Evolutionary conservation across 2,797 vertebrate species (phyloP), one percentile per base, ranked within the genome.

Genomic region (Oreochromis mossambicus): DNA sequence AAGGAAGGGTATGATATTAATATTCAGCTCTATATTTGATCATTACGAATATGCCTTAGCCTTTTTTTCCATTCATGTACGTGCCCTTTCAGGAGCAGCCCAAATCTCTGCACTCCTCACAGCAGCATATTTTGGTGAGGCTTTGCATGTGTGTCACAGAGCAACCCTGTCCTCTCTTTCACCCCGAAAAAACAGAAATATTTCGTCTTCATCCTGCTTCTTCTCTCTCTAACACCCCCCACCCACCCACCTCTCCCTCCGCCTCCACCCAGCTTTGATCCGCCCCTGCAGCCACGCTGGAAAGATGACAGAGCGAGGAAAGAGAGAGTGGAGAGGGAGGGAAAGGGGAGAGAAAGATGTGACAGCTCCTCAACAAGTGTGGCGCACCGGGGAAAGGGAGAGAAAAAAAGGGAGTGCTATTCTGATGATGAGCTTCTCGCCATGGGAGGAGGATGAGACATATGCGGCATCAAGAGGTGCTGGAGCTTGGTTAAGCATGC

Each of bases 291-390:
- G 95, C 93, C 94, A 90, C 81, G 80, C 89, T 93, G 92, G 91
- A 94, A 89, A 95, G 92, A 94, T 94, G 94, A 95, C 93, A 94
- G 93, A 91, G 90, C 15, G 83, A 66, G 82, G 89, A 63, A 82
- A 88, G 89, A 86, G 86, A 78, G 89, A 85, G 82, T 2, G 58
- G 80, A 56, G 87, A 78, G 68, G 55, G 63, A 77, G 77, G 63
- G 58, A 70, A 58, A 66, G 78, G 66, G 81, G 81, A 88, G 87
- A 87, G 86, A 68, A 86, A 90, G 90, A 93, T 92, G 92, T 94
- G 96, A 96, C 96, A 96, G 95, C 95, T 94, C 86, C 91, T 95
- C 95, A 92, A 93, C 94, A 92, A 95, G 93, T 94, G 89, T 89
- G 89, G 88, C 79, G 88, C 93, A 83, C 86, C n/a, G 9, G 77